Conservation (phyloP, 2,888 invertebrate genomes). For the Oegoconia quadripuncta region DNA sequence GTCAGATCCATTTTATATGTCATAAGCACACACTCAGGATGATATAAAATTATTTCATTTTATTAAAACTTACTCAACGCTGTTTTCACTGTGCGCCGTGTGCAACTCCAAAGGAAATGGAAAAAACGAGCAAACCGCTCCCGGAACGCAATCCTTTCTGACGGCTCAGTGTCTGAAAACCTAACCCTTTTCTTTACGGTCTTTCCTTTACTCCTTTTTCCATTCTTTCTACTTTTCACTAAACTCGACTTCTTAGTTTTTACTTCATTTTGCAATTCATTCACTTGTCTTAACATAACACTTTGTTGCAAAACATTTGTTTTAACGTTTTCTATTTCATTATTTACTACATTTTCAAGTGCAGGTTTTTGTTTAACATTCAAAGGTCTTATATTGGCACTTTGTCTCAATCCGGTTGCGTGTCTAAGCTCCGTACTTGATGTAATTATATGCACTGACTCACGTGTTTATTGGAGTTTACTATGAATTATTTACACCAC, state of each 20-base stretch:
- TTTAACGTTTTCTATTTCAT: background rate
- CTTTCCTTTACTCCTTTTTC: slow-evolving; percentile 38
- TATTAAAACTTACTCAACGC: slow-evolving; percentile 49
- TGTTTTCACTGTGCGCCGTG: slow-evolving; percentile 44
- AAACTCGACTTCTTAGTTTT: slow-evolving; percentile 56
- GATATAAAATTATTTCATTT: slow-evolving; percentile 11
- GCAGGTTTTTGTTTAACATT: slow-evolving; percentile 35
- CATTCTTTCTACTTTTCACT: slow-evolving; percentile 44
- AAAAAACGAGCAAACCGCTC: slow-evolving; percentile 52
- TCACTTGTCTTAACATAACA: slow-evolving; percentile 27
- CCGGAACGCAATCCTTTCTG: slow-evolving; percentile 41
- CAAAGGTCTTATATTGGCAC: slow-evolving; percentile 32
- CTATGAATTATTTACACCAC: slow-evolving; percentile 26
- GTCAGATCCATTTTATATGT: slow-evolving; percentile 18
- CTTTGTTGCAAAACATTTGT: slow-evolving; percentile 23
- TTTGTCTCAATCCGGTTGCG: slow-evolving; percentile 24
- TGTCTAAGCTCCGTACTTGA: slow-evolving; percentile 49
- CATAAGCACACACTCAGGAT: slow-evolving; percentile 7
- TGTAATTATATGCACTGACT: slow-evolving; percentile 1
- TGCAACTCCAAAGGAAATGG: slow-evolving; percentile 53
- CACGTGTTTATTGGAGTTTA: background rate
- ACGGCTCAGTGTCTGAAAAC: slow-evolving; percentile 49
- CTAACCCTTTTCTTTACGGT: slow-evolving; percentile 58
- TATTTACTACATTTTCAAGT: slow-evolving; percentile 43
- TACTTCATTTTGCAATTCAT: slow-evolving; percentile 39